Percentiles rank a stretch among this genome's conserved stretches.
phyloP scores from a whole-genome alignment of 2,113 vertebrate species.

The Ctenomys sociabilis region DNA sequence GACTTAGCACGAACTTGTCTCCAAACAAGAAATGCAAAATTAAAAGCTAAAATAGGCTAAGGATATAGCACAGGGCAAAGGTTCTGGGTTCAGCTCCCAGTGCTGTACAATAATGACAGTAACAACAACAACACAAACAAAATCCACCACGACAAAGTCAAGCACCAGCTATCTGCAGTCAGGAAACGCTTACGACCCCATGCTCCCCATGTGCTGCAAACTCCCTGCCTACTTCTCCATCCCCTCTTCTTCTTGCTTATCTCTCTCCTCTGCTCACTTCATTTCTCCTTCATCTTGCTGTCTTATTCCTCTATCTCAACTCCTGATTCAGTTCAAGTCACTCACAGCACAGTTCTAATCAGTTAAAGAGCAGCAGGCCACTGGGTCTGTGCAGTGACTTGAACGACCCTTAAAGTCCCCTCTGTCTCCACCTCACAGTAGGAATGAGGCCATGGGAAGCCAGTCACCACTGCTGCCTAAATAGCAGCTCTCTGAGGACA shows the following conservation, averaged over 20 bases:
- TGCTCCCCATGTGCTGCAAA: fast-evolving
- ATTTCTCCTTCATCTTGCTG: background rate
- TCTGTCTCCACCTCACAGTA: background rate
- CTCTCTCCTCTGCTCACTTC: background rate
- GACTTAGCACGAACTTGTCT: background rate
- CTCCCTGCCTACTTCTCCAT: fast-evolving
- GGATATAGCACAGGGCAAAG: background rate
- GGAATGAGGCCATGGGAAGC: background rate
- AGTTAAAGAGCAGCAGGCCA: background rate
- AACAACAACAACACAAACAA: background rate
- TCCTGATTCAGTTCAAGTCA: background rate
- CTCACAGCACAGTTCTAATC: background rate
- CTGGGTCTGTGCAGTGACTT: background rate
- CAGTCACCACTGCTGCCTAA: background rate
- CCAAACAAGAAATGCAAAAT: background rate
- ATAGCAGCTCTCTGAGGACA: background rate
- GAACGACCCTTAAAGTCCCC: background rate
- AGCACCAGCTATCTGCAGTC: too few species aligned
- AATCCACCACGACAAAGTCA: background rate
- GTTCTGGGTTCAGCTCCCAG: background rate
- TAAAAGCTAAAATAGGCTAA: background rate
- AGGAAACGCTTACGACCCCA: background rate
- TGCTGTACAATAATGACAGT: background rate
- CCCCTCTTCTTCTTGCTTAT: fast-evolving
- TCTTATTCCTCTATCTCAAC: background rate